Conservation (phyloP, 2,797 vertebrate species). For the Buphagus erythrorhynchus region DNA sequence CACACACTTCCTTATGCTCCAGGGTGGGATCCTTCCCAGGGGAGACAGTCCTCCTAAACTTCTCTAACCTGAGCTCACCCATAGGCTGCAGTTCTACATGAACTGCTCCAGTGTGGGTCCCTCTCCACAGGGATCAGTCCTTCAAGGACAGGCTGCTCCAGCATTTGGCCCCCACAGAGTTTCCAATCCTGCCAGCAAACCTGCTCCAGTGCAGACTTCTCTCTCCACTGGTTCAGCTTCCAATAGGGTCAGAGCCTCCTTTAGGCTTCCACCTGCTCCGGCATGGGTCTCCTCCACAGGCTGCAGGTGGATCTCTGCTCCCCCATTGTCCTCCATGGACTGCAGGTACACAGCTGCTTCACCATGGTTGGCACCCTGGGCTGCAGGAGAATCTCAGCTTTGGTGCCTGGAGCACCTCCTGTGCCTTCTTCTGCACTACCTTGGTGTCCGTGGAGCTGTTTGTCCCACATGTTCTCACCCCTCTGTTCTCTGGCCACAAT, state of each 20-base stretch:
- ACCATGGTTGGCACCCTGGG: too few relatives aligned
- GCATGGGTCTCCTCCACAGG: not conserved
- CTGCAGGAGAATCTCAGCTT: not conserved
- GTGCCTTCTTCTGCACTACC: too few relatives aligned
- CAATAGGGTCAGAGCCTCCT: not conserved
- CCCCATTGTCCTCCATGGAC: fast-evolving
- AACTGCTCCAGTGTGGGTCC: not conserved
- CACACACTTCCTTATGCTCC: not conserved
- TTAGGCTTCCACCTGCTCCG: not conserved
- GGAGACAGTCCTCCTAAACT: too few relatives aligned
- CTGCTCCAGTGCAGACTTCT: not conserved
- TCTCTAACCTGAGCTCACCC: not conserved
- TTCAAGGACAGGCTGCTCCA: not conserved
- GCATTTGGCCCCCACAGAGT: fast-evolving
- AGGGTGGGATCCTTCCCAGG: not conserved
- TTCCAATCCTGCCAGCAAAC: not conserved
- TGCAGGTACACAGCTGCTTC: not conserved
- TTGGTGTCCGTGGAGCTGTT: not conserved
- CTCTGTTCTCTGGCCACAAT: not conserved
- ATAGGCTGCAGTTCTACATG: not conserved
- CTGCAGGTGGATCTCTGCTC: not conserved
- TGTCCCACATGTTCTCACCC: not conserved
- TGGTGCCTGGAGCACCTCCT: not conserved
- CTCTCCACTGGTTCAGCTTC: not conserved
- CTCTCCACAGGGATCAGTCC: not conserved